These are phyloP conservation scores for Sorex araneus DNA, from an alignment of 2,113 vertebrate species.

Conservation along the genomic window DNA sequence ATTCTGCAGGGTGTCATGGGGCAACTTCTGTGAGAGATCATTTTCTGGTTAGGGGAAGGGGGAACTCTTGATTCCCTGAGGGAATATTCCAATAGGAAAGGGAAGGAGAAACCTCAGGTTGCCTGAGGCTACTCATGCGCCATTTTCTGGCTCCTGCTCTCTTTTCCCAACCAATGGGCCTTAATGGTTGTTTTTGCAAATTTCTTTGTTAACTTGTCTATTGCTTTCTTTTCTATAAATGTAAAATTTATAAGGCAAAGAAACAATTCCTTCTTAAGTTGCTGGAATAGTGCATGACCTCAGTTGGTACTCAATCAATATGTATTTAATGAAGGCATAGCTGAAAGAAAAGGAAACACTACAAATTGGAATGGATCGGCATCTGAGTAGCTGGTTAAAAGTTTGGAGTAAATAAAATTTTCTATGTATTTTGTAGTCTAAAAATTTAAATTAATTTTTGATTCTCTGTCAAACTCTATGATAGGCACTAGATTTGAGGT, in stretches of 20 bases:
- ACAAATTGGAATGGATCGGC: not conserved
- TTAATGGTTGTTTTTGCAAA: not conserved
- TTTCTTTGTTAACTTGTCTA: conserved; percentile 3
- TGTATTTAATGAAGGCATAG: not conserved
- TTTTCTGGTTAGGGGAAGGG: not conserved
- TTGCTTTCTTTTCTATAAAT: not conserved
- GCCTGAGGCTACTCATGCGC: too few relatives aligned
- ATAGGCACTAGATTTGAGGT: not conserved
- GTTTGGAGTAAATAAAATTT: not conserved
- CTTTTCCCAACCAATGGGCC: not conserved
- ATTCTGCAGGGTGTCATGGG: not conserved
- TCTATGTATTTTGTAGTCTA: not conserved
- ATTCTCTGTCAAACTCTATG: not conserved
- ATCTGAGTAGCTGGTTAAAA: not conserved
- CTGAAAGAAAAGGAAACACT: not conserved
- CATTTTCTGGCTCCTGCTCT: too few relatives aligned
- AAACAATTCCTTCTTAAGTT: not conserved
- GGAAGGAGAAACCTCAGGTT: not conserved
- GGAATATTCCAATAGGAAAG: not conserved
- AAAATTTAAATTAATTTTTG: not conserved
- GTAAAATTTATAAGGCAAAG: not conserved
- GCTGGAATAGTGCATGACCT: not conserved
- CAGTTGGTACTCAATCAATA: not conserved
- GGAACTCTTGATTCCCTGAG: not conserved
- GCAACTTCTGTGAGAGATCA: not conserved